Percentiles rank a stretch among this genome's conserved stretches.
These are phyloP conservation scores for Coelopa frigida DNA, from an alignment of 1,140 invertebrate species.

Conservation along the genomic window DNA sequence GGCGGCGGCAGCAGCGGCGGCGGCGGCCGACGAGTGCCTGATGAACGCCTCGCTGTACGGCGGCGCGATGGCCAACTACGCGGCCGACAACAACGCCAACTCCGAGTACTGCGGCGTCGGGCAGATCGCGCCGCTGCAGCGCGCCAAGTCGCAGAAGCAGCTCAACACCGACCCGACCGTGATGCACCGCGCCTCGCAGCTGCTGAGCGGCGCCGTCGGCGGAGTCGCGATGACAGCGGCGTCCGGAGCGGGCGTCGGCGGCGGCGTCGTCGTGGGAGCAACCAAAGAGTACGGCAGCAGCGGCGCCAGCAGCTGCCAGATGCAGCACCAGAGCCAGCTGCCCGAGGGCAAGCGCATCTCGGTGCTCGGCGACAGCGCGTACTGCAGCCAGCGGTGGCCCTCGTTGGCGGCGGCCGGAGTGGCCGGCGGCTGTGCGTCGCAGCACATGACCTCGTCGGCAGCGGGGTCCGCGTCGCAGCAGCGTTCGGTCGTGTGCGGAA, in stretches of 20 bases:
- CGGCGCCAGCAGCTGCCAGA: not conserved
- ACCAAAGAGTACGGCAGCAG: too few species aligned
- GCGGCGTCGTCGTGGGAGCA: not conserved
- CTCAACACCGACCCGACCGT: conserved; percentile 63
- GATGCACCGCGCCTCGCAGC: conserved; percentile 50
- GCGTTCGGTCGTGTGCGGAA: conserved; percentile 38
- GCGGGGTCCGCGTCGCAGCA: conserved; percentile 33
- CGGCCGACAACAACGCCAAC: conserved; percentile 44
- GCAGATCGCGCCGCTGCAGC: conserved; percentile 48
- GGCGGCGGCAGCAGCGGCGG: too few species aligned
- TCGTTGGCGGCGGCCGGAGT: conserved; percentile 35
- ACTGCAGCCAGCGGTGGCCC: conserved; percentile 41
- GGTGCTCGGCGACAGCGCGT: conserved; percentile 37
- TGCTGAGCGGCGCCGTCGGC: conserved; percentile 24
- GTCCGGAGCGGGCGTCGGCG: not conserved
- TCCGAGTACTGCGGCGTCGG: conserved; percentile 46
- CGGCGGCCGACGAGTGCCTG: conserved; percentile 45
- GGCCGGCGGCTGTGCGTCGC: conserved; percentile 36
- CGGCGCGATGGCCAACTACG: conserved; percentile 46
- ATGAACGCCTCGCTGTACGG: conserved; percentile 31
- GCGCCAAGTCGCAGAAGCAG: conserved; percentile 64
- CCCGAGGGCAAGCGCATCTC: conserved; percentile 38
- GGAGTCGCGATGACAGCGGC: conserved; percentile 13
- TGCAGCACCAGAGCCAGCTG: conserved; percentile 2
- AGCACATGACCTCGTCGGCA: conserved; percentile 34